Evolutionary conservation across 2,113 vertebrate genomes (phyloP).

Genomic region (Suricata suricatta): DNA sequence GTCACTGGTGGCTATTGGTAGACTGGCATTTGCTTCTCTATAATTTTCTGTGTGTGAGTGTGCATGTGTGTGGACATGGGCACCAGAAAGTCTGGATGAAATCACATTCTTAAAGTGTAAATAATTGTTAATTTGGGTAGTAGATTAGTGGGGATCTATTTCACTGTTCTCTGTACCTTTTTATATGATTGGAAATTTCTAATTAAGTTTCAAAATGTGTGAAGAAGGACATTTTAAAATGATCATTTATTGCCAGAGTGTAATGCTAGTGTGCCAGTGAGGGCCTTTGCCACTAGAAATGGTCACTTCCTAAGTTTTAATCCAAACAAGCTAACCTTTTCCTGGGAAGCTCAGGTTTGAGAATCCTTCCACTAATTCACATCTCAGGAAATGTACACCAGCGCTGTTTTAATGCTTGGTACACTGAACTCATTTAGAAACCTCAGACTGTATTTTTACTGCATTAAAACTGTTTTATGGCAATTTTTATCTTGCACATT

Average conservation of each 20-base stretch:
- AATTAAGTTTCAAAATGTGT: not conserved
- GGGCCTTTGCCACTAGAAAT: not conserved
- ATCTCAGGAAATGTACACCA: not conserved
- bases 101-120: not conserved
- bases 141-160: not conserved
- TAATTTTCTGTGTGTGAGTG: not conserved
- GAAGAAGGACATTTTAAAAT: not conserved
- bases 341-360: not conserved
- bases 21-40: not conserved
- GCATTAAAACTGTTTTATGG: not conserved
- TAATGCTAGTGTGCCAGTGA: too few species aligned
- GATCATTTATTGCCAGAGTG: not conserved
- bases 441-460: not conserved
- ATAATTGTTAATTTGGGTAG: not conserved
- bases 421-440: not conserved
- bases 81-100: not conserved
- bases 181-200: not conserved
- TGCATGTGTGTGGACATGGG: rapidly evolving
- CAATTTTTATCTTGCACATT: not conserved
- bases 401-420: not conserved
- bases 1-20: not conserved
- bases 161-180: not conserved
- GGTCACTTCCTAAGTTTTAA: not conserved
- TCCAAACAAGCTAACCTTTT: not conserved
- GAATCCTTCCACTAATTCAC: not conserved